Percentiles rank a stretch among this genome's conserved stretches.
These are phyloP conservation scores for Etheostoma nigrum DNA, from an alignment of 2,797 vertebrate genomes.

Conservation along the genomic window DNA sequence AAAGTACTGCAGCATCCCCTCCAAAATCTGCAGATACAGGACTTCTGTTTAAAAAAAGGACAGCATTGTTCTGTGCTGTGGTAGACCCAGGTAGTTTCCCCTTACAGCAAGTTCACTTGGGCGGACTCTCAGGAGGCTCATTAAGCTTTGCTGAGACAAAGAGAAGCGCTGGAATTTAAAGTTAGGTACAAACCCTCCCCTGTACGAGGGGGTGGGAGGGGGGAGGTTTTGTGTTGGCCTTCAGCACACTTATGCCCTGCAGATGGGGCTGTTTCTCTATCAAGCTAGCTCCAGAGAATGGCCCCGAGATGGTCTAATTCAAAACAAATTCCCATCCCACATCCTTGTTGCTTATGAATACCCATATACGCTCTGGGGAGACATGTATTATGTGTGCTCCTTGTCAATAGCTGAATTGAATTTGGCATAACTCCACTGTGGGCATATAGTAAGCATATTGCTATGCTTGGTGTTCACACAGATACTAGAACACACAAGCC, in stretches of 20 bases:
- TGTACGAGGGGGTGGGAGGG: neutral
- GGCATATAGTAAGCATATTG: conserved; percentile 26
- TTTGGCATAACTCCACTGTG: conserved; percentile 47
- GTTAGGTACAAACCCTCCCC: conserved; percentile 35
- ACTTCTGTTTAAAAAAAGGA: conserved; percentile 41
- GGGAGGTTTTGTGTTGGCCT: neutral
- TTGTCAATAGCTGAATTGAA: conserved; percentile 57
- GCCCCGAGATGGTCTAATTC: conserved; percentile 14
- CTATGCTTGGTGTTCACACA: conserved; percentile 8
- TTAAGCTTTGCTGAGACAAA: conserved; percentile 75
- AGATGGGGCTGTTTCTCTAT: conserved; percentile 81
- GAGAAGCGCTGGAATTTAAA: conserved; percentile 64
- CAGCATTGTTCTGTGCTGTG: conserved; percentile 65
- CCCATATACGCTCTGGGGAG: conserved; percentile 31
- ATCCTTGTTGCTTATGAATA: conserved; percentile 59
- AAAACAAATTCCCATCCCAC: conserved; percentile 27
- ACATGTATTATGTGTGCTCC: conserved; percentile 34
- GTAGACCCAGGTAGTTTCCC: conserved; percentile 70
- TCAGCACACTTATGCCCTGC: conserved; percentile 48
- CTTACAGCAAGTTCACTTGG: conserved; percentile 71
- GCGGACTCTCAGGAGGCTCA: conserved; percentile 65
- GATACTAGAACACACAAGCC: conserved; percentile 16
- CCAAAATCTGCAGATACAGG: conserved; percentile 73
- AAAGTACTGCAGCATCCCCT: conserved; percentile 60
- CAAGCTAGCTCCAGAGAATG: conserved; percentile 10